Evolutionary conservation across 1,140 invertebrate species (phyloP), one percentile per base, ranked within the genome.

Genomic region (Drosophila repleta): DNA sequence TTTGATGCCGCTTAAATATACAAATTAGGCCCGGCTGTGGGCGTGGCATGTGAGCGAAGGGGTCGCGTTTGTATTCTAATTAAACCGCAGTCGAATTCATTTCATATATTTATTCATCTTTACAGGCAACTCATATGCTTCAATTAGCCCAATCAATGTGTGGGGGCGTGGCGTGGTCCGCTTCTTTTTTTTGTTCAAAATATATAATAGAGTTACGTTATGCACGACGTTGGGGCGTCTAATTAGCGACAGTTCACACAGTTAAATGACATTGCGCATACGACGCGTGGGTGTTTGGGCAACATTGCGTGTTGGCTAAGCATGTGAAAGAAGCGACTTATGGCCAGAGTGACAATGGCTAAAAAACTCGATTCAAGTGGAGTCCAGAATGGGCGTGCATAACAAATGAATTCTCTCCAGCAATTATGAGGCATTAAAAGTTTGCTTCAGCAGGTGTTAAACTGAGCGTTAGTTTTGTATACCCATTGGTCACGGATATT

Each of bases 181-280:
- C 39, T 7, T 29, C 4, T 29, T 6, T 1, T 29, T 29, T 29
- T 29, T 29, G 7, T 29, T 6, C 4, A 8, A 8, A n/a, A 17
- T 32, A 21, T 32, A 26, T 39, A 53, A 56, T 49, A 64, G 68
- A 72, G 63, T 73, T 67, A 43, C 60, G 63, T 73, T 67, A 43
- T 63, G 62, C 52, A 43, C 48, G 62, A 43, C 48, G 62, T 78
- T 68, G 53, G 41, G 74, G 77, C 76, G 66, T 55, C 79, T 85
- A 85, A 85, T 85, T 85, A 85, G 74, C 81, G 48, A 71, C 53
- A 71, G 62, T 26, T 71, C 61, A 24, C 24, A 70, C 51, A 55
- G 29, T 55, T 26, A 41, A 49, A 52, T 61, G 58, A 60, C 68
- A 74, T 82, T 77, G 58, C 69, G 60, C 53, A 82, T 74, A 70